These are phyloP conservation scores for Onychorhynchus coronatus DNA, from an alignment of 2,113 vertebrate genomes.

Conservation along the genomic window DNA sequence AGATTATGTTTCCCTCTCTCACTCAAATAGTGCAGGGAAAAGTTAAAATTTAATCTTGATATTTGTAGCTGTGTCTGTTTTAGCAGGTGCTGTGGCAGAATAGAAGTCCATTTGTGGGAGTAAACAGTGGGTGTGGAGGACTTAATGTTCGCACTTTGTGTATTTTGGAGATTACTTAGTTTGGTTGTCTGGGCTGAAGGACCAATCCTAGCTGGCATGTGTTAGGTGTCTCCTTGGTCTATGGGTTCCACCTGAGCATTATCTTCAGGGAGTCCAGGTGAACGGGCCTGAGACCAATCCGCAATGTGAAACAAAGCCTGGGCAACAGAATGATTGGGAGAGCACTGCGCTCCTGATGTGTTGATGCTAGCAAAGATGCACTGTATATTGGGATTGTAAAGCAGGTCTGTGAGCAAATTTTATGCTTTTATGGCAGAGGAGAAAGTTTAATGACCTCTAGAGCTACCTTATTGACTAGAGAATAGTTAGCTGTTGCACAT, in stretches of 20 bases:
- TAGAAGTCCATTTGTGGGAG: neutral
- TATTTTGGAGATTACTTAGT: neutral
- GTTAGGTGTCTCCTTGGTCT: neutral
- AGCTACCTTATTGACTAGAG: neutral
- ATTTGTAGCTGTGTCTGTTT: neutral
- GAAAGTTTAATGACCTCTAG: neutral
- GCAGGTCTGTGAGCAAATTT: neutral
- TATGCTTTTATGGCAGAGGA: neutral
- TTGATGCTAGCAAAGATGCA: neutral
- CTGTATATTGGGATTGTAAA: neutral
- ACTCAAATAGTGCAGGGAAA: neutral
- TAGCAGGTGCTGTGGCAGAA: neutral
- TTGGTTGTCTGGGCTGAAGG: neutral
- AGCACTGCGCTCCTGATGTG: neutral
- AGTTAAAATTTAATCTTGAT: neutral
- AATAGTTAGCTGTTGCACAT: neutral
- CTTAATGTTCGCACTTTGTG: neutral
- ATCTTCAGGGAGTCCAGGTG: neutral
- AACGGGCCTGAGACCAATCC: neutral
- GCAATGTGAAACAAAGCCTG: neutral
- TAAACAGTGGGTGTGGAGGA: neutral
- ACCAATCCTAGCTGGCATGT: neutral
- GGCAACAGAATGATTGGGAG: neutral
- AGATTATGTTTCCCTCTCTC: neutral
- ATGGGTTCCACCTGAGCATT: neutral